Percentiles rank a stretch among this genome's conserved stretches.
These are phyloP conservation scores for Rhincodon typus DNA, from an alignment of 2,797 vertebrate species.

Conservation along the genomic window DNA sequence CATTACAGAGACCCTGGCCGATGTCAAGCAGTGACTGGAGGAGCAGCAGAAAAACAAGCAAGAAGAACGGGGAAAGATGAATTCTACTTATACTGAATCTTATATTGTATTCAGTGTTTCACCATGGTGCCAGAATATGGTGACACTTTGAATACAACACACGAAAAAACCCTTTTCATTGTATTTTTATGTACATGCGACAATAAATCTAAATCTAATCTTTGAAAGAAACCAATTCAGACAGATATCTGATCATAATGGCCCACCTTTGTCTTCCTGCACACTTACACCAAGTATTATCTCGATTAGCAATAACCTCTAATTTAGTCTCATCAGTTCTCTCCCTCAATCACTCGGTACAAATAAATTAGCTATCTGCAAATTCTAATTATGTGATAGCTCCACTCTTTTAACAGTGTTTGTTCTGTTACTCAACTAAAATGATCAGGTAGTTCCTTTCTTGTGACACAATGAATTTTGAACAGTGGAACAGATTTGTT, in stretches of 20 bases:
- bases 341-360: neutral
- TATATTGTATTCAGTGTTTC: too few species aligned
- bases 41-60: too few species aligned
- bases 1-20: too few species aligned
- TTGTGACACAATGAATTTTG: neutral
- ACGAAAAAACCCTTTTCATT: too few species aligned
- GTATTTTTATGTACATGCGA: too few species aligned
- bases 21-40: too few species aligned
- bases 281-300: neutral
- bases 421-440: neutral
- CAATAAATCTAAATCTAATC: neutral
- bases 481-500: neutral
- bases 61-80: too few species aligned
- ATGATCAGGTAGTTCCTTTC: neutral
- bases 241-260: neutral
- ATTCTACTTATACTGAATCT: too few species aligned
- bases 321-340: neutral
- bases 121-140: too few species aligned
- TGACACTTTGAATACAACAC: too few species aligned
- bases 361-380: neutral
- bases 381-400: neutral
- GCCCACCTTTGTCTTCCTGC: neutral
- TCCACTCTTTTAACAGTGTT: neutral
- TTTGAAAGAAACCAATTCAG: neutral
- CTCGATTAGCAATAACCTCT: neutral